These are phyloP conservation scores for Vulpes ferrilata DNA, from an alignment of 2,113 vertebrate species.

Conservation along the genomic window DNA sequence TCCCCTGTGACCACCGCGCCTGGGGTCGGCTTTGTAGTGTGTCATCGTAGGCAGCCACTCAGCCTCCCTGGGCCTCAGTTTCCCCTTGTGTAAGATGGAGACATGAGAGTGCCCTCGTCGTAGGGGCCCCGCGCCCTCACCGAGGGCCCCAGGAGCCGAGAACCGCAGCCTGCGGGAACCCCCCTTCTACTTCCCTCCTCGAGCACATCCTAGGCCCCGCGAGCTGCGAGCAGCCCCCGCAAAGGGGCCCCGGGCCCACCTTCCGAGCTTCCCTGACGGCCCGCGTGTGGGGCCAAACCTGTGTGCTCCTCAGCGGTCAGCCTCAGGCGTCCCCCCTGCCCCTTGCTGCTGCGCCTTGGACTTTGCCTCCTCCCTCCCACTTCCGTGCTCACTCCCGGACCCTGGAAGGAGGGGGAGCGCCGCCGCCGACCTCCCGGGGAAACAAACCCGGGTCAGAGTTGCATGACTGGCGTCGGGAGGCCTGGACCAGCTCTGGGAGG, in stretches of 20 bases:
- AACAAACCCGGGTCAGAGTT: background rate
- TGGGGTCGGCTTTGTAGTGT: background rate
- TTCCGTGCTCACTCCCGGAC: background rate
- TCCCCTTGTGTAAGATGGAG: background rate
- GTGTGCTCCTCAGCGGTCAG: background rate
- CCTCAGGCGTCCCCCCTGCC: background rate
- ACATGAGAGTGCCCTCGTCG: background rate
- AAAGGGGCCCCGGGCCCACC: too few species aligned
- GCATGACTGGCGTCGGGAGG: background rate
- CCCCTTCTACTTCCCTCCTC: too few species aligned
- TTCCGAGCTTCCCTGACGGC: too few species aligned
- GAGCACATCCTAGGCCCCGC: too few species aligned
- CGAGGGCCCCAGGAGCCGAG: too few species aligned
- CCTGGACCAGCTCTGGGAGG: accelerated
- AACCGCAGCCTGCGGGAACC: too few species aligned
- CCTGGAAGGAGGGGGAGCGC: background rate
- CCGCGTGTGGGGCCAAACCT: too few species aligned
- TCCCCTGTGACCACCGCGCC: background rate
- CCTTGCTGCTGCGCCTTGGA: background rate
- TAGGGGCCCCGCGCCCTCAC: background rate
- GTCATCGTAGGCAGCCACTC: background rate
- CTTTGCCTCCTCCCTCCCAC: background rate
- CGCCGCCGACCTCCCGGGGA: background rate
- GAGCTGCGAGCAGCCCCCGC: too few species aligned
- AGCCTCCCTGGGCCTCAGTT: background rate